Percentiles rank a stretch among this genome's conserved stretches.
Evolutionary conservation across 2,888 invertebrate species (phyloP).

Genomic region (Theodoxus fluviatilis): DNA sequence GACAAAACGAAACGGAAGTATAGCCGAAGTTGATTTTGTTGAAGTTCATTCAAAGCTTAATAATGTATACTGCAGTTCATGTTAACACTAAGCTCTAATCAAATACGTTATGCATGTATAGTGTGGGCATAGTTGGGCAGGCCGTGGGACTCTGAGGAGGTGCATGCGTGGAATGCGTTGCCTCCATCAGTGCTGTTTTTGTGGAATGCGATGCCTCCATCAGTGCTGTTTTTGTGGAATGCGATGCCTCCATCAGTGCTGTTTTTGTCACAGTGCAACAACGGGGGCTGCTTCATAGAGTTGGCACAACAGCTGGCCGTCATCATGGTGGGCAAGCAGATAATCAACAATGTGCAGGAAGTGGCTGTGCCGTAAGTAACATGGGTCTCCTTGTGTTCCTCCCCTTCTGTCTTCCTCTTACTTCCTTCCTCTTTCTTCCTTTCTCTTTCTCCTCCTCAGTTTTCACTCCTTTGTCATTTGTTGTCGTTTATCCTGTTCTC

Average conservation of each 20-base stretch:
- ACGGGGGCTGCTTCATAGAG: constrained; percentile 71
- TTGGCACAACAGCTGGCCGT: constrained; percentile 71
- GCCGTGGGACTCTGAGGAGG: background rate
- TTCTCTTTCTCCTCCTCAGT: background rate
- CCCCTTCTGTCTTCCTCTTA: background rate
- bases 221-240: background rate
- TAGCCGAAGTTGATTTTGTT: no score
- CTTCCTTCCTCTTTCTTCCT: background rate
- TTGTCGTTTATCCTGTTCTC: background rate
- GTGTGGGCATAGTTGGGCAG: background rate
- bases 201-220: no score
- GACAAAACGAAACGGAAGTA: no score
- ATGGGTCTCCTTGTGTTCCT: background rate
- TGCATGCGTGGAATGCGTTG: no score
- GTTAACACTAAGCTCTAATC: no score
- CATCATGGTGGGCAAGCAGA: constrained; percentile 72
- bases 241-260: no score
- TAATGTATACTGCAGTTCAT: no score
- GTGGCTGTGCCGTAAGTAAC: constrained; percentile 68
- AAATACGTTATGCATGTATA: no score
- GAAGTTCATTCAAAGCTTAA: no score
- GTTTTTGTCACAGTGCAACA: constrained; percentile 67
- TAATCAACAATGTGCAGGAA: constrained; percentile 71
- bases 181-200: no score
- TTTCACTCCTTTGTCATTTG: background rate